Percentiles rank a stretch among this genome's conserved stretches.
phyloP scores from a whole-genome alignment of 30 jellyfish, hydroid and myxozoan genomes.

The Aurelia sp. region DNA sequence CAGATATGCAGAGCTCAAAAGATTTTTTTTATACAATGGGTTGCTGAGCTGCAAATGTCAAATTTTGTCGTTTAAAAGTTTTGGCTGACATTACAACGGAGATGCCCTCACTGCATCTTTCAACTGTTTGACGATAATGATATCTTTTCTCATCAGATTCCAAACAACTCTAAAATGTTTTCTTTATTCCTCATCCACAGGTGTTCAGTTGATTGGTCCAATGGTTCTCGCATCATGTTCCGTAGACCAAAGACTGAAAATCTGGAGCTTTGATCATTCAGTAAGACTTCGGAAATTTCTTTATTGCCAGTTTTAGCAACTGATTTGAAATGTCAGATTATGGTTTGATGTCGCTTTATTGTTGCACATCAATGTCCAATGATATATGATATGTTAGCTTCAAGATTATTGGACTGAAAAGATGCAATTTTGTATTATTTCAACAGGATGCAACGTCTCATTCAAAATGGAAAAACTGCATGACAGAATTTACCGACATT shows the following conservation, averaged over 20 bases:
- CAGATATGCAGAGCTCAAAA: too few species aligned
- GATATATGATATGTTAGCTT: too few species aligned
- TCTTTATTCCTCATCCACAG: background rate
- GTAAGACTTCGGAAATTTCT: background rate
- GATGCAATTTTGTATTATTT: background rate
- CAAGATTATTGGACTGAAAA: too few species aligned
- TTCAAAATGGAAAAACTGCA: background rate
- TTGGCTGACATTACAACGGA: too few species aligned
- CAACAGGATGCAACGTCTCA: background rate
- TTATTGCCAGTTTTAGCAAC: background rate
- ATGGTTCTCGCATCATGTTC: slow-evolving; percentile 23
- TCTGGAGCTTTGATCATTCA: slow-evolving; percentile 9
- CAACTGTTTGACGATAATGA: too few species aligned
- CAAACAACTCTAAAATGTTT: too few species aligned
- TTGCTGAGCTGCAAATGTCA: too few species aligned
- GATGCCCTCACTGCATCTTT: too few species aligned
- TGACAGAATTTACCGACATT: slow-evolving; percentile 12
- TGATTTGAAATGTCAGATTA: background rate
- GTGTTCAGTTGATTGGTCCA: slow-evolving; percentile 8
- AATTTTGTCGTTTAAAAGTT: too few species aligned
- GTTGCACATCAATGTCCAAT: background rate
- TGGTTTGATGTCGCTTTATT: background rate
- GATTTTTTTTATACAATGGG: background rate
- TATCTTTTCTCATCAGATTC: too few species aligned
- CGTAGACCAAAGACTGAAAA: slow-evolving; percentile 48